These are phyloP conservation scores for Dolichallabes microphthalmus DNA, from an alignment of 2,113 vertebrate species.

Conservation along the genomic window DNA sequence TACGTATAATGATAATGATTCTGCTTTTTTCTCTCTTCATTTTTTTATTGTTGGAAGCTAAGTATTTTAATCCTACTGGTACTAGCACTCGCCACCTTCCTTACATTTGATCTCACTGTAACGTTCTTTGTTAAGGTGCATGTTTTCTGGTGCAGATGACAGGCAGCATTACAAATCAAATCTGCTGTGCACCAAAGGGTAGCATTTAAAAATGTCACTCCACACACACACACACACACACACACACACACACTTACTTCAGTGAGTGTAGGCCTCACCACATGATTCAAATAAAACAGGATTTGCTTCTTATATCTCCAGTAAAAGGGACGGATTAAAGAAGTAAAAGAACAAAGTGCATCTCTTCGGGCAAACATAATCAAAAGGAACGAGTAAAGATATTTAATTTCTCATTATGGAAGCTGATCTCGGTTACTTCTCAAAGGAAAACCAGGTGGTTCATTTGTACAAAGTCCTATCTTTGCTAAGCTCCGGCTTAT, in stretches of 20 bases:
- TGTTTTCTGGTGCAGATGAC: conserved; percentile 2
- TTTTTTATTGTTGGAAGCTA: not conserved
- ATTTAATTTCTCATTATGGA: conserved; percentile 56
- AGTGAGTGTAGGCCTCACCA: conserved; percentile 19
- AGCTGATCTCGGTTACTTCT: not conserved
- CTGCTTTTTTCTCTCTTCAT: too few species aligned
- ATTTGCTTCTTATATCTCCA: conserved; percentile 58
- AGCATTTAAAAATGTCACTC: conserved; percentile 65
- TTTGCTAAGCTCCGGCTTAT: not conserved
- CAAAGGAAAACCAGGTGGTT: not conserved
- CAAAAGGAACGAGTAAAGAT: conserved; percentile 53
- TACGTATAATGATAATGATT: too few species aligned
- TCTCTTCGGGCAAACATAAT: conserved; percentile 53
- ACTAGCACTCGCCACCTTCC: not conserved
- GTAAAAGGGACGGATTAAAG: conserved; percentile 37
- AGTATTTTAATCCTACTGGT: not conserved
- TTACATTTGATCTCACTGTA: not conserved
- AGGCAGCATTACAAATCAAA: conserved; percentile 48
- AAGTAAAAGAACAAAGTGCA: conserved; percentile 46
- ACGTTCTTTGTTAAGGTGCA: conserved; percentile 1
- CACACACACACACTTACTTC: conserved; percentile 42
- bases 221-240: conserved; percentile 55
- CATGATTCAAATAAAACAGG: conserved; percentile 57
- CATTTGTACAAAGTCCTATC: conserved; percentile 6
- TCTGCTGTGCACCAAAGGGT: conserved; percentile 49